These are phyloP conservation scores for Pherbina coryleti DNA, from an alignment of 2,888 invertebrate genomes.

Conservation along the genomic window DNA sequence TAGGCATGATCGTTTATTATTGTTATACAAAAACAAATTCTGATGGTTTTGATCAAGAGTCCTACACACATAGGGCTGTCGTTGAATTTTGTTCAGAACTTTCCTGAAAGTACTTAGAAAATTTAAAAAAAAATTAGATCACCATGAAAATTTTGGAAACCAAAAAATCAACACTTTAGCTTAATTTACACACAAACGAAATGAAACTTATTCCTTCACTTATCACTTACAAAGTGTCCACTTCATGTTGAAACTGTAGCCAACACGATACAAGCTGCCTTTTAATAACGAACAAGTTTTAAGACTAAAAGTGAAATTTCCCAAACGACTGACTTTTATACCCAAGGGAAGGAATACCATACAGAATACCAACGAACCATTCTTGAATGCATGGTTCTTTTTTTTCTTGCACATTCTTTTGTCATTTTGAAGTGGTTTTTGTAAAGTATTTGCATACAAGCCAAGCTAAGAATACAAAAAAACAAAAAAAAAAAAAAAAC, in stretches of 20 bases:
- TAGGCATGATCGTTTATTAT: no score
- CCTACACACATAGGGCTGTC: no score
- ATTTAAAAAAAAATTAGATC: no score
- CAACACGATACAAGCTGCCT: neutral
- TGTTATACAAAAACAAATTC: no score
- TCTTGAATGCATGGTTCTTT: neutral
- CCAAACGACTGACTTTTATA: slow-evolving; percentile 17
- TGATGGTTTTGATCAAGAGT: no score
- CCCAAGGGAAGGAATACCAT: neutral
- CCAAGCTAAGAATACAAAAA: neutral
- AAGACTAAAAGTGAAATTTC: slow-evolving; percentile 30
- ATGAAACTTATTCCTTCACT: neutral
- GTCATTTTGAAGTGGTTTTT: neutral
- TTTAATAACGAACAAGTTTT: neutral
- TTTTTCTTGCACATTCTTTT: neutral
- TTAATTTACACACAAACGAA: no score
- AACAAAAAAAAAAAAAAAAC: neutral
- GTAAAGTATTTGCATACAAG: neutral
- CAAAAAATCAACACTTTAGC: no score
- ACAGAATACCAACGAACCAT: neutral
- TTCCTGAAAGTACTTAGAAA: no score
- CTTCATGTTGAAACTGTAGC: neutral
- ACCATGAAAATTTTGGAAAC: no score
- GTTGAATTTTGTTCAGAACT: no score
- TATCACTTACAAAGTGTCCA: neutral